A percentile compares a stretch with the other conserved stretches of the same genome.
Evolutionary conservation across 1,140 invertebrate genomes (phyloP).

Genomic region (Pogonognathellus flavescens): DNA sequence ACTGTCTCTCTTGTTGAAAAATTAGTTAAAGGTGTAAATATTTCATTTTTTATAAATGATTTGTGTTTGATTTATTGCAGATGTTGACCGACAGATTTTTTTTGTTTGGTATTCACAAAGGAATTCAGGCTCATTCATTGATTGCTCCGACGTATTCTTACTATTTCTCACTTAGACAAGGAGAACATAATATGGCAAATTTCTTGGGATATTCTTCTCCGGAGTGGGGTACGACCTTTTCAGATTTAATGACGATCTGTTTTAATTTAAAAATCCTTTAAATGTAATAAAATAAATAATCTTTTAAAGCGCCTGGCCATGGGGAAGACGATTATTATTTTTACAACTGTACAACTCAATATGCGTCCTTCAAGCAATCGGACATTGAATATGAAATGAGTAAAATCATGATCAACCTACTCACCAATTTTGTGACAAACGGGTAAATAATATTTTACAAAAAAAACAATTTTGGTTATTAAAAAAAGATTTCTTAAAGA

Average conservation of each 20-base stretch:
- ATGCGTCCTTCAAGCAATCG: slow-evolving; percentile 9
- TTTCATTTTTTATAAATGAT: too few species aligned
- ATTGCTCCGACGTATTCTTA: slow-evolving; percentile 57
- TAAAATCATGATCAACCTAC: slow-evolving; percentile 41
- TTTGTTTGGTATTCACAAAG: slow-evolving; percentile 57
- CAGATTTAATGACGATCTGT: not conserved
- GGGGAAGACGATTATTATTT: slow-evolving; percentile 35
- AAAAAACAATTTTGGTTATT: too few species aligned
- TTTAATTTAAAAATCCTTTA: not conserved
- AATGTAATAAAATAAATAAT: not conserved
- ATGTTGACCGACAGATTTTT: slow-evolving; percentile 57
- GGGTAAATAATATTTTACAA: too few species aligned
- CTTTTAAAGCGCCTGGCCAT: slow-evolving; percentile 10
- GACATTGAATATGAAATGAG: slow-evolving; percentile 52
- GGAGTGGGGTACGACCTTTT: slow-evolving; percentile 29
- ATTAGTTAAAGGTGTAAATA: too few species aligned
- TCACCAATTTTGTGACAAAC: slow-evolving; percentile 39
- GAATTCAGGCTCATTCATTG: slow-evolving; percentile 55
- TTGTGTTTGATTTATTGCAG: not conserved
- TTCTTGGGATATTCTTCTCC: slow-evolving; percentile 10
- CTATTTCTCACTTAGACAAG: slow-evolving; percentile 47
- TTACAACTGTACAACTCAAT: slow-evolving; percentile 6
- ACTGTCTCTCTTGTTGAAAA: too few species aligned
- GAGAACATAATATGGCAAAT: slow-evolving; percentile 56
- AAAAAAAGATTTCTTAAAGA: not conserved